Conservation (phyloP, 2,797 vertebrate genomes). For the Parauchenoglanis punctatus region DNA sequence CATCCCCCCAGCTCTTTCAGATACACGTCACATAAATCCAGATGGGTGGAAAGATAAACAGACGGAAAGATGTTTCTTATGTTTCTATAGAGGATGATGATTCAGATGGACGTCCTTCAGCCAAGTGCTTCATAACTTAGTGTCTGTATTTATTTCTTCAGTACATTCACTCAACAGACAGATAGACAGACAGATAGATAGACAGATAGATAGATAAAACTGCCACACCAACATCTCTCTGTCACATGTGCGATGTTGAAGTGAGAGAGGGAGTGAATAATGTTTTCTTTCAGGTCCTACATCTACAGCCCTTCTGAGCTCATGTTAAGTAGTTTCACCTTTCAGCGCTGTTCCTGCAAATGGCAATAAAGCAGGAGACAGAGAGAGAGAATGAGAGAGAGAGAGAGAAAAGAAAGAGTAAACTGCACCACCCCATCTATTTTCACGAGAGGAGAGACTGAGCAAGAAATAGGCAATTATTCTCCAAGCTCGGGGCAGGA, state of each 20-base stretch:
- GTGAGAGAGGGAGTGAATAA: slow-evolving; percentile 5
- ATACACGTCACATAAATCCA: not conserved
- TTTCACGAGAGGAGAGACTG: slow-evolving; percentile 59
- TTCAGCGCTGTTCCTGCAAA: slow-evolving; percentile 23
- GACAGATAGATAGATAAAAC: not conserved
- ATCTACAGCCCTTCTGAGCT: not conserved
- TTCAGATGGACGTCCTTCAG: not conserved
- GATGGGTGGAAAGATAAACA: not conserved
- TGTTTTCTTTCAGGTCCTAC: slow-evolving; percentile 23
- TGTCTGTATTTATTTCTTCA: not conserved
- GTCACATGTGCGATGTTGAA: not conserved
- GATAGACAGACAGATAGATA: not conserved
- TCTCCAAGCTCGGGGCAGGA: slow-evolving; percentile 47
- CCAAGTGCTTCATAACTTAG: not conserved
- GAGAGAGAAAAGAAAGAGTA: slow-evolving; percentile 15
- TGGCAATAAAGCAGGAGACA: not conserved
- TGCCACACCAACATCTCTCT: not conserved
- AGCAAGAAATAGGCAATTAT: slow-evolving; percentile 56
- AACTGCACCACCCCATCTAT: slow-evolving; percentile 66
- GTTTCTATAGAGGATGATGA: not conserved
- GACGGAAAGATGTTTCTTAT: not conserved
- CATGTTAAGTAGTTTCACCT: slow-evolving; percentile 18
- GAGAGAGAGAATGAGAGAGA: not conserved
- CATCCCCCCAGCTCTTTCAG: not conserved
- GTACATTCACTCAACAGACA: not conserved